Base-by-base conservation (phyloP, 1,140 invertebrate genomes). In the Coelopa frigida region DNA sequence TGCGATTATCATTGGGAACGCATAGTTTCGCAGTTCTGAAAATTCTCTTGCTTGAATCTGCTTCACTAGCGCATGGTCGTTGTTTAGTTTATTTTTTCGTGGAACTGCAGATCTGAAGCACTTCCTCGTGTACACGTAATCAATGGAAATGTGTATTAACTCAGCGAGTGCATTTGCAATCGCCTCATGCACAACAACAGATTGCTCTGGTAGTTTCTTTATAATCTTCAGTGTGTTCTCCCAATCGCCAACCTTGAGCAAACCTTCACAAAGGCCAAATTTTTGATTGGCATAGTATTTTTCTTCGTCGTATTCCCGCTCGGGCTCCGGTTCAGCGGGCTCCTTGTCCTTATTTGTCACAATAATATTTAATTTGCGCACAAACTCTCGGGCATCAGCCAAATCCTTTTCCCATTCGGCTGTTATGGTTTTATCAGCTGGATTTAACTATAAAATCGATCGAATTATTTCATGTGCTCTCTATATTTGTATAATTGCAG, bases 191-290 rank as follows among this genome's bases (percentile, higher is more conserved):
- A 87, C 83, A 1, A 87, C 78, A 10, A 87, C 78, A 65, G 81
- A 87, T 67, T 82, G 82, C 35, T 89, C 84, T 3, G 94, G 94
- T 45, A 97, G 75, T 43, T 82, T 77, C 46, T 82, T 81, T 17
- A 92, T 83, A 27, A 98, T 73, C 39, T 77, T 75, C 44, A 82
- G 74, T 7, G 89, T 91, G 59, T 87, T 85, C 10, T 83, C 77
- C 94, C 94, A 98, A 55, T 90, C 89, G 15, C 89, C 94, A 50
- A 97, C 80, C 54, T 82, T 78, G 4, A 98, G 65, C 4, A 98
- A 68, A 2, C 91, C 91, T 68, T 94, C 87, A 62, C 88, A 87
- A 5, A 99, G 72, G 29, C 89, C 86, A 56, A 98, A 81, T 69
- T 98, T 98, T 71, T 98, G 94, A 74, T 99, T 98, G 46, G 71